A percentile compares a stretch with the other conserved stretches of the same genome.
Conservation (phyloP, 2,113 vertebrate genomes). For the Jaculus jaculus region DNA sequence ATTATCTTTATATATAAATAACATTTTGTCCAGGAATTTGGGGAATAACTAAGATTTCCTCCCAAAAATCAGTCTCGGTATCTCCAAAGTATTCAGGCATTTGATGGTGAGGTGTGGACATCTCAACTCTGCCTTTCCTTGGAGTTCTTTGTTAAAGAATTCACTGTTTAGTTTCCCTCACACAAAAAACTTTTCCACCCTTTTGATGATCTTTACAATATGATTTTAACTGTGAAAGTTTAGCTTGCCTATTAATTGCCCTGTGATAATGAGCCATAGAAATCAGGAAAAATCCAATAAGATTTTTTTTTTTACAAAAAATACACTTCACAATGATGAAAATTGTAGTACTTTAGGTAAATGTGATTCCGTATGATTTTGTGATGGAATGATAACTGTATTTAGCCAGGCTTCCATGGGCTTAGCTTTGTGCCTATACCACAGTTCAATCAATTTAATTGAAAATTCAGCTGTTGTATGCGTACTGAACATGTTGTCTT, state of each 20-base stretch:
- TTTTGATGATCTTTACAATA: background rate
- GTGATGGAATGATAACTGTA: background rate
- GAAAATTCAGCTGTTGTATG: background rate
- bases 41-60: background rate
- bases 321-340: background rate
- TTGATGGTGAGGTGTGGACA: background rate
- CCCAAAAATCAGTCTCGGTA: background rate
- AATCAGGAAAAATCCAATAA: background rate
- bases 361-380: background rate
- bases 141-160: background rate
- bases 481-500: background rate
- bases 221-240: conserved; percentile 13
- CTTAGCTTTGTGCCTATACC: background rate
- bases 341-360: background rate
- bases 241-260: background rate
- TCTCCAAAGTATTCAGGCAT: background rate
- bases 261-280: background rate
- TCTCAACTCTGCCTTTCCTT: background rate
- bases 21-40: conserved; percentile 17
- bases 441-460: background rate
- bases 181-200: background rate
- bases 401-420: background rate
- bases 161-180: background rate
- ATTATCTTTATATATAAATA: conserved; percentile 52
- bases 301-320: background rate